Base-by-base conservation (phyloP, 2,797 vertebrate genomes). In the Myoxocephalus aenaeus region DNA sequence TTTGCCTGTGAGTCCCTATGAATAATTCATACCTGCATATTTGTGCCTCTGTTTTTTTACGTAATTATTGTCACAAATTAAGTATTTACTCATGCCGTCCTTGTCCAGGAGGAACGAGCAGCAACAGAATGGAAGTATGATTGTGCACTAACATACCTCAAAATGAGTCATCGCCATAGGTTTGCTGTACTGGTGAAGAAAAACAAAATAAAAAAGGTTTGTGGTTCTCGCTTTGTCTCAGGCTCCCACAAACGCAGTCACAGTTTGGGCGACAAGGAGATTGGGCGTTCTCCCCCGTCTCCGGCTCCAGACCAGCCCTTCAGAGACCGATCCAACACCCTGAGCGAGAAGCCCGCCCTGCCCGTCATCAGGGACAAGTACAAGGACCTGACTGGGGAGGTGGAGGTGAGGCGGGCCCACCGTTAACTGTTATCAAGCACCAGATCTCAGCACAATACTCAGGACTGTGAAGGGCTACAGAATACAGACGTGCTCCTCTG, bases 351-450 rank as follows among this genome's bases (percentile, higher is more conserved):
- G 83, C 96, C 98, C 0, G 95, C 96, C 0, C 93, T 99, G 90
- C 98, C 98, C 0, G 95, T 99, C 83, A 99, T 99, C 93, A 95
- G 98, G 17, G 98, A 99, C 96, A 99, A 98, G 80, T 99, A 99
- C 95, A 99, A 97, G 92, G 98, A 99, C 87, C 95, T 99, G 65
- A 99, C 98, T 0, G 98, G 98, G 70, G 98, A 99, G 86, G 98
- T 99, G 46, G 98, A 99, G 97, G 98, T 99, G 66, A 96, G 95
- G 15, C 65, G 29, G 7, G 7, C 63, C 27, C 10, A 3, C 13
- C 34, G 5, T 6, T 7, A 25, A 54, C 11, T 6, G 10, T 70
- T 42, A 36, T 38, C 40, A 74, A 12, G 22, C 27, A 50, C 36
- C 54, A 42, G 34, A 66, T 68, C 69, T 61, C 70, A 65, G 17